phyloP scores from a whole-genome alignment of 2,797 vertebrate species.

The Myoxocephalus aenaeus region DNA sequence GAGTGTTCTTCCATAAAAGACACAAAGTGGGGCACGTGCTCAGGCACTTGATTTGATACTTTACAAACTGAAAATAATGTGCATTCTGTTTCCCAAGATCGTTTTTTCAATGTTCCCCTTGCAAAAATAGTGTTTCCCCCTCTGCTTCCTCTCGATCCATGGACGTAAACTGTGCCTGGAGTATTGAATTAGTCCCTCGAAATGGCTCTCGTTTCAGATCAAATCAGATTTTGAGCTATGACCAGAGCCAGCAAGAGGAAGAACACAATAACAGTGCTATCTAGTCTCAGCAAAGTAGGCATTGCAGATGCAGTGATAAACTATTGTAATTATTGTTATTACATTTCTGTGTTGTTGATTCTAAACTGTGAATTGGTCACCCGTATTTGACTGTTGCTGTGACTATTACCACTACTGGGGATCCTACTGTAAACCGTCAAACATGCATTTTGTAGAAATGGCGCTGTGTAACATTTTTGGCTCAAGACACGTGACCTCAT shows the following conservation, averaged over 20 bases:
- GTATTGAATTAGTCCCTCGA: conserved; percentile 53
- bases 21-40: not conserved
- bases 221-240: conserved; percentile 45
- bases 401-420: not conserved
- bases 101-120: conserved; percentile 7
- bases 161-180: conserved; percentile 27
- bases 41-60: not conserved
- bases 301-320: not conserved
- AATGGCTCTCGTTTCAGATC: conserved; percentile 54
- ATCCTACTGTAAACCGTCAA: not conserved
- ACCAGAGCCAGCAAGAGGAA: conserved; percentile 15
- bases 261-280: not conserved
- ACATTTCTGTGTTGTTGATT: not conserved
- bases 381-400: not conserved
- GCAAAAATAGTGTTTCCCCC: not conserved
- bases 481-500: conserved; percentile 18
- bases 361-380: not conserved
- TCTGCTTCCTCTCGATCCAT: conserved; percentile 5
- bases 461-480: conserved; percentile 39
- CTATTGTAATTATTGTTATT: not conserved
- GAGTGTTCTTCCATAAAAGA: not conserved
- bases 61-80: not conserved
- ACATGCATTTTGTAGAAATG: conserved; percentile 9
- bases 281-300: not conserved
- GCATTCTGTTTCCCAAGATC: conserved; percentile 1